Conservation (phyloP, 2,888 invertebrate species). For the Tetanocera ferruginea region DNA sequence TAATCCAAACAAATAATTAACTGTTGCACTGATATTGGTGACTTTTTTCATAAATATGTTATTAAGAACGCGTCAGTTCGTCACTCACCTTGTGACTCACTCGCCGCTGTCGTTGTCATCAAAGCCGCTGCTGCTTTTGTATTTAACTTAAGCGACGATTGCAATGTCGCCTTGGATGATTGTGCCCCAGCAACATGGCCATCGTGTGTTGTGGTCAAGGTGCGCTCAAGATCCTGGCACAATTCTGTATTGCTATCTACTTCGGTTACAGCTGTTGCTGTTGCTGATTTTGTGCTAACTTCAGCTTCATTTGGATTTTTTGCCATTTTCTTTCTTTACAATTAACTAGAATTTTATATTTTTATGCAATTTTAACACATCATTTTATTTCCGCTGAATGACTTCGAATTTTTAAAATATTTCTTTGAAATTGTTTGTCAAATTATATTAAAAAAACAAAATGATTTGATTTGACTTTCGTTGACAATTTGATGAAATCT, state of each 20-base stretch:
- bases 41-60: no score
- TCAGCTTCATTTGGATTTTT: conserved; percentile 12
- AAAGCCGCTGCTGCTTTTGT: background rate
- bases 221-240: background rate
- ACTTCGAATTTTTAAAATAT: background rate
- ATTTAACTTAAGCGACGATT: background rate
- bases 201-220: background rate
- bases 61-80: background rate
- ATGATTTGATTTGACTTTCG: conserved; percentile 15
- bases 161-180: background rate
- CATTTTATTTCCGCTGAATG: background rate
- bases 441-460: background rate
- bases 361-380: background rate
- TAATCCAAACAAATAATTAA: no score
- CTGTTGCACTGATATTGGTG: no score
- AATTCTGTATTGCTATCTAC: background rate
- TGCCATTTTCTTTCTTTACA: conserved; percentile 16
- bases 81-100: conserved; percentile 23
- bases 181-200: background rate
- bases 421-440: background rate
- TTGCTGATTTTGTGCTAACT: background rate
- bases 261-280: background rate
- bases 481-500: conserved; percentile 25
- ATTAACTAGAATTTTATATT: background rate
- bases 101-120: conserved; percentile 2